Evolutionary conservation across 2,888 invertebrate genomes (phyloP).

Genomic region (Chrysolina oricalcia): DNA sequence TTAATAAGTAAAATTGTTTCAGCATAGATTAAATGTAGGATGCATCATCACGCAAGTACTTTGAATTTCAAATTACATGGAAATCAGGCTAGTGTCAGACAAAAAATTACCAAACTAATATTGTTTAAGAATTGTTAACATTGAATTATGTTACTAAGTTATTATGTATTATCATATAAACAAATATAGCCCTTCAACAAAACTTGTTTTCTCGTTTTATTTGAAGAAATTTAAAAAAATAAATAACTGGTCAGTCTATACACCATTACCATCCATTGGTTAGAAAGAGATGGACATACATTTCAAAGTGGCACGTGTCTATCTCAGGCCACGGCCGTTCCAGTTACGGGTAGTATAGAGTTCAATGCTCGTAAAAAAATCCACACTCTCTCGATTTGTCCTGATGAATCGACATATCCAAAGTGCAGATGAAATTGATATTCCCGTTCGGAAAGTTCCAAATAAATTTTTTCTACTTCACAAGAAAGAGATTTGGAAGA

Average conservation of each 20-base stretch:
- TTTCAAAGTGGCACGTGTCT: background rate
- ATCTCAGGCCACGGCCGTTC: too few relatives aligned
- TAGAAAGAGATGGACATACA: constrained; percentile 3
- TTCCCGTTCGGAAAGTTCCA: too few relatives aligned
- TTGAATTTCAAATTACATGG: constrained; percentile 28
- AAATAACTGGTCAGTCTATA: background rate
- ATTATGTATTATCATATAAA: background rate
- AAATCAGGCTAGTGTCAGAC: constrained; percentile 14
- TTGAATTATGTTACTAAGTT: background rate
- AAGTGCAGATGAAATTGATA: too few relatives aligned
- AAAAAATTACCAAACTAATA: constrained; percentile 30
- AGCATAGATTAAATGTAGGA: constrained; percentile 34
- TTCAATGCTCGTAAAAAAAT: too few relatives aligned
- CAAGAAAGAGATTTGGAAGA: too few relatives aligned
- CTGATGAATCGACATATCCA: too few relatives aligned
- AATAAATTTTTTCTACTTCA: too few relatives aligned
- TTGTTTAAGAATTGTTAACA: background rate
- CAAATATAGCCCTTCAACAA: background rate
- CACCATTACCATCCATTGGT: too few relatives aligned
- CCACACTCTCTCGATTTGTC: too few relatives aligned
- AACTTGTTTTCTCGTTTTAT: background rate
- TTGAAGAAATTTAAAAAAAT: constrained; percentile 9
- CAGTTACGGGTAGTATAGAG: too few relatives aligned
- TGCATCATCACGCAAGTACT: constrained; percentile 24
- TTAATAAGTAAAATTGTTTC: constrained; percentile 27